These are phyloP conservation scores for Silurus lanzhouensis DNA, from an alignment of 2,797 vertebrate species.

Conservation along the genomic window DNA sequence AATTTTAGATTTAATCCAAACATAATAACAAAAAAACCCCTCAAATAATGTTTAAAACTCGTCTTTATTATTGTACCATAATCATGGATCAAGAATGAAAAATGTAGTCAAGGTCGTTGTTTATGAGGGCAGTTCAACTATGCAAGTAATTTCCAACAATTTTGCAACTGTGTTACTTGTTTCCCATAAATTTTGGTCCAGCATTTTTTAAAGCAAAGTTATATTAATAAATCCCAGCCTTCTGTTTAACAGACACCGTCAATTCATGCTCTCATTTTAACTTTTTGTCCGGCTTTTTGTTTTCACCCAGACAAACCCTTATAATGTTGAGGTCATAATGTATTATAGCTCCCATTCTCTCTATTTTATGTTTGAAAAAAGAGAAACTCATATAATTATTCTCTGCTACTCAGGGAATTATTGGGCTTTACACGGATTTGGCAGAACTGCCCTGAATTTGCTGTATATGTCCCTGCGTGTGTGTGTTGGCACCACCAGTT, in stretches of 20 bases:
- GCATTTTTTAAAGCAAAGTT: neutral
- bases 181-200: neutral
- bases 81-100: slow-evolving; percentile 11
- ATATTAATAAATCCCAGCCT: slow-evolving; percentile 2
- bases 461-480: slow-evolving; percentile 7
- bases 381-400: neutral
- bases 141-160: neutral
- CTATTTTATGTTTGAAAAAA: slow-evolving; percentile 8
- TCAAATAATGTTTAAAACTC: neutral
- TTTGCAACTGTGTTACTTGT: neutral
- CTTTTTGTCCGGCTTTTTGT: slow-evolving; percentile 8
- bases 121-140: slow-evolving; percentile 14
- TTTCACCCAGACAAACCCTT: slow-evolving; percentile 13
- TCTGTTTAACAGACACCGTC: slow-evolving; percentile 14
- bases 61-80: neutral
- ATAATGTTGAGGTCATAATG: neutral
- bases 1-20: too few relatives aligned
- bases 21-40: too few relatives aligned
- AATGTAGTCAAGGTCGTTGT: neutral
- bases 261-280: slow-evolving; percentile 3
- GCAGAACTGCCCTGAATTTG: neutral
- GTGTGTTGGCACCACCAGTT: neutral
- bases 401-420: neutral
- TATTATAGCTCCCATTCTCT: neutral
- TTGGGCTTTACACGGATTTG: neutral